Base-by-base conservation (phyloP, 2,113 vertebrate genomes). In the Spheniscus mendiculus region DNA sequence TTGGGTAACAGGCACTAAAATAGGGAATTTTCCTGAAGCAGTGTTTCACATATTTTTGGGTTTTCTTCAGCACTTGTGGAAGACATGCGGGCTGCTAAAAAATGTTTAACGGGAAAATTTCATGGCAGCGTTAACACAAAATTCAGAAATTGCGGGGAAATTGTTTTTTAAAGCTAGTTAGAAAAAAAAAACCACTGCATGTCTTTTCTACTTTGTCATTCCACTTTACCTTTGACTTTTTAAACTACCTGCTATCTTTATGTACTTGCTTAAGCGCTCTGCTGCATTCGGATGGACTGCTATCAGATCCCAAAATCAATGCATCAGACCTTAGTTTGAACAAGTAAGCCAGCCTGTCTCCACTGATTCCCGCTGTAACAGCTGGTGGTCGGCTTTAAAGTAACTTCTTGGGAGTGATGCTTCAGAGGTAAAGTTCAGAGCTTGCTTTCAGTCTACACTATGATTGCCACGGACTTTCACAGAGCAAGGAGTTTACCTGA, bases 401-500 rank as follows among this genome's bases (percentile, higher is more conserved):
- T 23, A 47, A 59, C 12, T 47, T 70, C 22, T 21, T 20, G 30
- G 21, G 36, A 83, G 23, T 11, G 40, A 69, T 36, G 11, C 58
- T 65, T 79, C n/a, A 38, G 25, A 58, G 36, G 36, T 44, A 12
- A 83, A 65, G 36, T 32, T 69, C 36, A 44, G 50, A 76, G 27
- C 7, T 17, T 0, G 0, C 65, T 62, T 90, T 79, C 65, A 52
- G 65, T 29, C 67, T 62, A 32, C 36, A 2, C 65, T 50, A 15
- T 1, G 0, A 59, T n/a, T 66, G 10, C 34, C 47, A 26, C 0
- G 11, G 53, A 66, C 36, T 49, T 49, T 56, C 73, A 71, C 1
- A 16, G 49, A 76, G n/a, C 36, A 55, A 49, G 21, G 30, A 19
- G 13, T 59, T 81, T 49, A 62, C n/a, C n/a, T 36, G 30, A n/a